A percentile compares a stretch with the other conserved stretches of the same genome.
phyloP scores from a whole-genome alignment of 2,888 invertebrate genomes.

The Dasysyrphus tricinctus region DNA sequence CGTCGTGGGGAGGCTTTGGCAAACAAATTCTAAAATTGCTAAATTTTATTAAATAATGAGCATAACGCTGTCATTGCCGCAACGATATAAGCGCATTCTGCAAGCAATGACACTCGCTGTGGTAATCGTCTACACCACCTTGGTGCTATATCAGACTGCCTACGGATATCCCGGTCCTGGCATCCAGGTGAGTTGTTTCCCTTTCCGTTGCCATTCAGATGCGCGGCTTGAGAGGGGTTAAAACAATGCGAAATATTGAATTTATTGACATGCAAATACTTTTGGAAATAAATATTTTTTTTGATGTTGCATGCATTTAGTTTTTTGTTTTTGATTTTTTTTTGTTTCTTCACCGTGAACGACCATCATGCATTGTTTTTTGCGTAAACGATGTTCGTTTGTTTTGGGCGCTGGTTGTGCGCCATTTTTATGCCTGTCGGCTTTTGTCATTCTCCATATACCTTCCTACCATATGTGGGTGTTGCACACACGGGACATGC shows the following conservation, averaged over 20 bases:
- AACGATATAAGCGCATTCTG: slow-evolving; percentile 83
- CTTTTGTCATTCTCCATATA: slow-evolving; percentile 64
- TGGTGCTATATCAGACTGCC: slow-evolving; percentile 83
- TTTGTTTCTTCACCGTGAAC: not conserved
- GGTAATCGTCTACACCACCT: slow-evolving; percentile 82
- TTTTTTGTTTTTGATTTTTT: slow-evolving; percentile 15
- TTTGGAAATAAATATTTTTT: slow-evolving; percentile 43
- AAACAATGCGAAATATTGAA: slow-evolving; percentile 70
- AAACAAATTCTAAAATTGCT: slow-evolving; percentile 42
- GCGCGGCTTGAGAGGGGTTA: not conserved
- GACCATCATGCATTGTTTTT: slow-evolving; percentile 47
- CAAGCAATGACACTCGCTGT: slow-evolving; percentile 84
- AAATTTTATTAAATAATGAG: slow-evolving; percentile 80
- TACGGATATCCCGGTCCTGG: slow-evolving; percentile 83
- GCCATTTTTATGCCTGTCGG: slow-evolving; percentile 72
- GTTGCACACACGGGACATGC: slow-evolving; percentile 72
- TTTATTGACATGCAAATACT: slow-evolving; percentile 75
- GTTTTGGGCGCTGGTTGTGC: slow-evolving; percentile 44
- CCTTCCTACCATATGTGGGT: slow-evolving; percentile 60
- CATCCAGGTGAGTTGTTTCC: slow-evolving; percentile 80
- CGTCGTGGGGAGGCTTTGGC: slow-evolving; percentile 65
- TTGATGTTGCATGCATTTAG: not conserved
- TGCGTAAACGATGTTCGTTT: slow-evolving; percentile 29
- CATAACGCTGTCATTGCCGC: slow-evolving; percentile 83
- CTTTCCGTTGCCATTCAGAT: not conserved